Base-by-base conservation (phyloP, 1,140 invertebrate species). In the Drosophila chauvacae region DNA sequence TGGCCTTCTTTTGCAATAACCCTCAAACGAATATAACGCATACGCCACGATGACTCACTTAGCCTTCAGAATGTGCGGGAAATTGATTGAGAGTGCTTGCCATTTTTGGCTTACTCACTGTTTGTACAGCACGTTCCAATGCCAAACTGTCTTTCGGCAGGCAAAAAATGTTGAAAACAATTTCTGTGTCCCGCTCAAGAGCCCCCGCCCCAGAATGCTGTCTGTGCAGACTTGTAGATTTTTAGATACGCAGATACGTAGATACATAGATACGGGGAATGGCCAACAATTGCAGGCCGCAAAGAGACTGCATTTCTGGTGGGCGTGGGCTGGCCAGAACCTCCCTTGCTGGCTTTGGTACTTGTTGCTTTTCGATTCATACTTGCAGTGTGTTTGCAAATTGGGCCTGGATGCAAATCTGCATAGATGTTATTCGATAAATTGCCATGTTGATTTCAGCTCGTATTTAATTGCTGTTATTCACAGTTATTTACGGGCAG, bases 381-480 rank as follows among this genome's bases (percentile, higher is more conserved):
- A 23, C 23, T 23, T 23, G 23, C 3, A 53, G 45, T 48, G 9
- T 16, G 45, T 28, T n/a, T 28, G 47, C 47, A 48, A 48, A 48
- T 48, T 48, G 47, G 47, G 51, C n/a, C 20, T 47, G 44, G 45
- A 62, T 33, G 58, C 45, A 63, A 64, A 64, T 39, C 47, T 16
- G 20, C 35, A 56, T 56, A 60, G 45, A 77, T 61, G 45, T 42
- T 61, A 61, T 77, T 53, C 72, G 56, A 81, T 81, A 71, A 77
- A 81, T 75, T 71, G 62, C 44, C 70, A 50, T 26, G 53, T 62
- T 28, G 63, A 55, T 70, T 81, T 70, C 55, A 55, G 65, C 20
- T 51, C 37, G 44, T n/a, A 59, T 53, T 81, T 50, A 77, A 70
- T 81, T 81, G 73, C 73, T 53, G 58, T 60, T 60, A 76, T 64